Percentiles rank a stretch among this genome's conserved stretches.
phyloP scores from a whole-genome alignment of 2,797 vertebrate genomes.

The Odontamblyopus rebecca region DNA sequence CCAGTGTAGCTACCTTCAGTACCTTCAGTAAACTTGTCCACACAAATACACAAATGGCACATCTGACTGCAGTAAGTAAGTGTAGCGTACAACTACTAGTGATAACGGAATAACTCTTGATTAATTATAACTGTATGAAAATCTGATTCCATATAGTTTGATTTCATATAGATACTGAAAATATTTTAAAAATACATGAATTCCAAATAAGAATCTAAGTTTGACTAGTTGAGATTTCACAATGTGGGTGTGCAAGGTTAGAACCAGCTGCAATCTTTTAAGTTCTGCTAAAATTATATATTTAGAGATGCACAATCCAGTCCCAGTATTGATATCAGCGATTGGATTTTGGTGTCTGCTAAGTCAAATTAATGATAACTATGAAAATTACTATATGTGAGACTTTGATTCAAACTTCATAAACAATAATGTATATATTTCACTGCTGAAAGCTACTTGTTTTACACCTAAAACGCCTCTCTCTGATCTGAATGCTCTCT shows the following conservation, averaged over 20 bases:
- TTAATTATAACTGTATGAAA: background rate
- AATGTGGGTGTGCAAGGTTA: background rate
- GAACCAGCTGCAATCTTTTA: background rate
- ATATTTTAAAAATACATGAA: background rate
- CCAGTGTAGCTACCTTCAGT: conserved; percentile 30
- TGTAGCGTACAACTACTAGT: background rate
- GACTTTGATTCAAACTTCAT: no score
- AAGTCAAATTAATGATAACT: no score
- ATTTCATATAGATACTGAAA: background rate
- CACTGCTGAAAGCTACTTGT: no score
- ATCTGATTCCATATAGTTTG: background rate
- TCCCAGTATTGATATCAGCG: no score
- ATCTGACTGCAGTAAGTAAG: background rate
- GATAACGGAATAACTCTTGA: background rate
- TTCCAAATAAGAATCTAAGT: background rate
- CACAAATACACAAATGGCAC: conserved; percentile 11
- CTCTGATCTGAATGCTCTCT: no score
- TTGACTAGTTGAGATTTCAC: background rate
- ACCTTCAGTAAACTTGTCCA: conserved; percentile 1
- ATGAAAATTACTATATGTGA: no score
- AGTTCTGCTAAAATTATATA: background rate
- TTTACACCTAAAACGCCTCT: no score
- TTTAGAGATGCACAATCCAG: background rate
- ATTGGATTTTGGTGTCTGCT: no score
- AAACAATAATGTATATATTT: no score